Base-by-base conservation (phyloP, 37 sponge, comb jelly and placozoan genomes). In the Mnemiopsis leidyi region DNA sequence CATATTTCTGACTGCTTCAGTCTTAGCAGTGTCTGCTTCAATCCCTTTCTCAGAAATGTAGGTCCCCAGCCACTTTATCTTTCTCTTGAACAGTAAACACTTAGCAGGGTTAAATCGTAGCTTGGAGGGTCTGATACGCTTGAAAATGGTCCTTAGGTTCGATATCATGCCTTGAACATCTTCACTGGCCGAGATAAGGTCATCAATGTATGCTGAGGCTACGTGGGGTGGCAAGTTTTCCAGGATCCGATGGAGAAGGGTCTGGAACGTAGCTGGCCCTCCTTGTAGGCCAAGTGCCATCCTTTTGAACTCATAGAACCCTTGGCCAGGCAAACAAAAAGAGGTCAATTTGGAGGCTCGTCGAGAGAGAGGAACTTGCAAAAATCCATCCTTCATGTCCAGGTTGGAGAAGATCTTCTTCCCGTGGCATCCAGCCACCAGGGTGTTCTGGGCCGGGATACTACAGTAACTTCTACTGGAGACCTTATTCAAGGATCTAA, bases 251-350 rank as follows among this genome's bases (percentile, higher is more conserved):
- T 94, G 94, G 94, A 96, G 93, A 28, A 95, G 73, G 7, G 92
- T 35, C 73, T 96, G 95, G 38, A 96, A 96, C 0, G 96, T 76
- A 30, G 92, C 75, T 29, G 95, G 95, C 25, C 93, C 94, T 0
- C 94, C 94, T 20, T 76, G 34, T 5, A 96, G 39, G 0, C 95
- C 95, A 69, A 94, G 94, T 21, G 95, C 93, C 94, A 94, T 92
- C 1, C 83, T 39, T 7, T 35, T 68, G 83, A 94, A 95, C 82
- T 95, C 92, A 71, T 68, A 94, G 29, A 94, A 69, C 24, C 96
- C 95, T 76, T 94, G 92, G 1, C 95, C 96, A 36, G 95, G 96
- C 0, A 94, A 94, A 31, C 94, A 85, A 73, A 96, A 95, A 68
- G 93, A 92, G 38, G 95, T 94, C 38, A 94, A 94, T 32, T 77